These are phyloP conservation scores for Catalaphyllia jardinei DNA, from an alignment of 64 coral and sea anemone species.

Conservation along the genomic window DNA sequence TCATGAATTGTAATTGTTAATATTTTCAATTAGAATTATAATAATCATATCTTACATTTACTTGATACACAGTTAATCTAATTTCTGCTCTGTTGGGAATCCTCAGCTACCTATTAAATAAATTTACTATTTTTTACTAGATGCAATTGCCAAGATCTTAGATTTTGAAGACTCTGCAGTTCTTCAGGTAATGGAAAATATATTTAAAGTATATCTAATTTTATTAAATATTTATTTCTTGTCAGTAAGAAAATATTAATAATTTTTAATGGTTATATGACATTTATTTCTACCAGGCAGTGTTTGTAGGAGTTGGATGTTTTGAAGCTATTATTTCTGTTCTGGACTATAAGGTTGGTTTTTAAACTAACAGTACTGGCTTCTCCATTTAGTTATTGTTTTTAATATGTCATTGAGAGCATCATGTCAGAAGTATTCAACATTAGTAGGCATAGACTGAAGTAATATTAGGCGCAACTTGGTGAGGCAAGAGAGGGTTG, in stretches of 20 bases:
- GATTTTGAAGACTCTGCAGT: slow-evolving; percentile 66
- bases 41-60: too few relatives aligned
- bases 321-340: slow-evolving; percentile 61
- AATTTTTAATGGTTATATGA: not conserved
- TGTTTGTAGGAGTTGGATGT: slow-evolving; percentile 83
- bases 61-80: not conserved
- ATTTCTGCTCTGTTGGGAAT: not conserved
- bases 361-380: too few relatives aligned
- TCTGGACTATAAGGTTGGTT: slow-evolving; percentile 54
- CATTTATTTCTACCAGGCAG: slow-evolving; percentile 47
- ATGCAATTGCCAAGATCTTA: slow-evolving; percentile 77
- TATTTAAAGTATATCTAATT: too few relatives aligned
- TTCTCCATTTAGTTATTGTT: too few relatives aligned
- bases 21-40: too few relatives aligned
- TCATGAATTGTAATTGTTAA: too few relatives aligned
- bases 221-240: not conserved
- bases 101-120: too few relatives aligned
- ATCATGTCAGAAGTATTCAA: too few relatives aligned
- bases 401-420: too few relatives aligned
- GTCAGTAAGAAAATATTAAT: not conserved
- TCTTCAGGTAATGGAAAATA: slow-evolving; percentile 53
- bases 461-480: too few relatives aligned
- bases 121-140: slow-evolving; percentile 3
- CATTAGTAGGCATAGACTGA: too few relatives aligned
- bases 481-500: too few relatives aligned